Evolutionary conservation across 2,888 invertebrate species (phyloP), one percentile per base, ranked within the genome.

Genomic region (Venusia cambrica): DNA sequence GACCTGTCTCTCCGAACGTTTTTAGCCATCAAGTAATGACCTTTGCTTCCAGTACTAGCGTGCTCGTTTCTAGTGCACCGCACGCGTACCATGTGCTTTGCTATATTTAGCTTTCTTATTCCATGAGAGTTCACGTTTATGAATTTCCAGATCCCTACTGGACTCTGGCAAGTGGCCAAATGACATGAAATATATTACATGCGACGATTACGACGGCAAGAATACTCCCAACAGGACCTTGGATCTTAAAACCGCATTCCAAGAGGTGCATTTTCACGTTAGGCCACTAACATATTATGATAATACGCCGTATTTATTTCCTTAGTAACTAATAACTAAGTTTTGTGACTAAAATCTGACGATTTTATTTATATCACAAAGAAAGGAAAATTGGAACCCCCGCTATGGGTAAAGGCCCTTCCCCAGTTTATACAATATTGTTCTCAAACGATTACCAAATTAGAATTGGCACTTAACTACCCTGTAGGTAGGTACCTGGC

Each of bases 1-100:
- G 97, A 97, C 76, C 76, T 97, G 44, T 91, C 93, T 10, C 72
- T 94, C 38, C 87, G 93, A 50, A 90, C 94, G 2, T 91, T 94
- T 60, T 74, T 93, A 51, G 90, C 94, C 3, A 84, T 94, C 46
- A 93, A 92, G 94, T 93, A 89, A 87, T 87, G 54, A 73, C 65
- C 66, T 76, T 69, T 64, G 51, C 58, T 68, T 66, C 54, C 59
- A 57, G 62, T 60, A 52, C 59, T 66, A 55, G 52, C 57, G 65
- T 56, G 65, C 58, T 49, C 57, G 54, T 64, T 66, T 62, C 65
- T 62, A 65, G 63, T 57, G 54, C 56, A 68, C 61, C 58, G 57
- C n/a, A n/a, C n/a, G n/a, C 72, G 64, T 64, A 71, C 56, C 61
- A 59, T 58, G 62, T 62, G 59, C 55, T 54, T 50, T 51, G 49